Evolutionary conservation across 1,140 invertebrate genomes (phyloP).

Genomic region (Cheumatopsyche charites): DNA sequence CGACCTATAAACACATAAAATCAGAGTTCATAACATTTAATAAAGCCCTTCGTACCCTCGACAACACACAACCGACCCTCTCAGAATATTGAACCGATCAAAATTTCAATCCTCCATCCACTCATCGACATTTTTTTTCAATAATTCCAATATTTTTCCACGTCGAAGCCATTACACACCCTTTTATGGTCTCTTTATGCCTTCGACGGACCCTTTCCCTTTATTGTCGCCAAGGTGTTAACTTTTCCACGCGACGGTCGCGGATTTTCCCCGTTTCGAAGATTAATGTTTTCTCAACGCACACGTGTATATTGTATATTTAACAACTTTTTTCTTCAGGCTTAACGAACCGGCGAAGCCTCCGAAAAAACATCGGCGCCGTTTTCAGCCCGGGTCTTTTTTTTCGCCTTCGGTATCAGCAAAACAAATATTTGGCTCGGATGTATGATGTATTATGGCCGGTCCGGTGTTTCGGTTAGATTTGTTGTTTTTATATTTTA

Average conservation of each 20-base stretch:
- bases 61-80: too few relatives aligned
- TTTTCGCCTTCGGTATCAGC: slow-evolving; percentile 1
- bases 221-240: slow-evolving; percentile 1
- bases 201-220: neutral
- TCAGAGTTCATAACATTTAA: too few relatives aligned
- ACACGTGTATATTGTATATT: neutral
- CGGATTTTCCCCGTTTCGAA: neutral
- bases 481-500: slow-evolving; percentile 23
- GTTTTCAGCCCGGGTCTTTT: neutral
- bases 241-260: neutral
- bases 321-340: too few relatives aligned
- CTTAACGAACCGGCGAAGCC: slow-evolving; percentile 13
- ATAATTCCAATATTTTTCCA: too few relatives aligned
- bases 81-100: too few relatives aligned
- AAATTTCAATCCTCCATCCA: too few relatives aligned
- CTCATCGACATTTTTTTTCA: too few relatives aligned
- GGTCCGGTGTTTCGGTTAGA: slow-evolving; percentile 1
- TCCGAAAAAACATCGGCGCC: slow-evolving; percentile 12
- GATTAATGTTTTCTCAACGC: slow-evolving; percentile 17
- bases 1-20: too few relatives aligned
- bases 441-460: slow-evolving; percentile 5
- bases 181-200: too few relatives aligned
- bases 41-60: too few relatives aligned
- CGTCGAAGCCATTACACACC: too few relatives aligned
- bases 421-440: slow-evolving; percentile 21